A percentile compares a stretch with the other conserved stretches of the same genome.
phyloP scores from a whole-genome alignment of 2,888 invertebrate species.

The Encarsia formosa region DNA sequence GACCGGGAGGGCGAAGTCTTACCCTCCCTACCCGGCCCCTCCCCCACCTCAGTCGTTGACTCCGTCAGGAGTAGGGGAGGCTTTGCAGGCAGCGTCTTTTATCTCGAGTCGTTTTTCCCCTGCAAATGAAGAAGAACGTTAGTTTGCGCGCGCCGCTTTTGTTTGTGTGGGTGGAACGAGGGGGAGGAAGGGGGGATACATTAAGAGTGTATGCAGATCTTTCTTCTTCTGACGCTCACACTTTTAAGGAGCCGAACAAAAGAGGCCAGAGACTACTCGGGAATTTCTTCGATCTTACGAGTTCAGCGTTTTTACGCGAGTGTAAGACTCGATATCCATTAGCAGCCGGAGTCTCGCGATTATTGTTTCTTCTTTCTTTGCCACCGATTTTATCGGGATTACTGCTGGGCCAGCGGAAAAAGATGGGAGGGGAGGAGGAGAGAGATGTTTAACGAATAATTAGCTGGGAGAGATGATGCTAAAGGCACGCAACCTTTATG shows the following conservation, averaged over 20 bases:
- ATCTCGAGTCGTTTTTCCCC: constrained; percentile 29
- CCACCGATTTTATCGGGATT: constrained; percentile 4
- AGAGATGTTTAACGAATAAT: too few species aligned
- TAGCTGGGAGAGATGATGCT: too few species aligned
- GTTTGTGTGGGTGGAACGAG: too few species aligned
- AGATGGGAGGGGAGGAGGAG: too few species aligned
- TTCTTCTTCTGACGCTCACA: constrained; percentile 18
- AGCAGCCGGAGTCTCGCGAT: constrained; percentile 26
- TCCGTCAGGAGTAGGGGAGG: constrained; percentile 16
- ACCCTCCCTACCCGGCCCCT: constrained; percentile 35
- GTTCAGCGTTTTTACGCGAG: constrained; percentile 28
- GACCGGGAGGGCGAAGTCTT: constrained; percentile 51
- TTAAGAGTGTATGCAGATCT: not conserved
- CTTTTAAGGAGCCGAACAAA: too few species aligned
- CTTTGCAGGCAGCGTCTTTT: constrained; percentile 24
- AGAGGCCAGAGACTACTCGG: too few species aligned
- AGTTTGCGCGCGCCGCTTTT: constrained; percentile 34
- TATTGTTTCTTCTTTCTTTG: constrained; percentile 22
- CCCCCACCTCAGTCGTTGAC: constrained; percentile 31
- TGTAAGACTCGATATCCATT: constrained; percentile 27
- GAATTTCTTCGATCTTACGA: constrained; percentile 27
- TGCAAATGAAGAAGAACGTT: constrained; percentile 37
- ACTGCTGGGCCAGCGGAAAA: too few species aligned
- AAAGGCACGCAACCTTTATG: too few species aligned
- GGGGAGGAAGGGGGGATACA: too few species aligned